These are phyloP conservation scores for Agriopis leucophaearia DNA, from an alignment of 2,888 invertebrate genomes.

Conservation along the genomic window DNA sequence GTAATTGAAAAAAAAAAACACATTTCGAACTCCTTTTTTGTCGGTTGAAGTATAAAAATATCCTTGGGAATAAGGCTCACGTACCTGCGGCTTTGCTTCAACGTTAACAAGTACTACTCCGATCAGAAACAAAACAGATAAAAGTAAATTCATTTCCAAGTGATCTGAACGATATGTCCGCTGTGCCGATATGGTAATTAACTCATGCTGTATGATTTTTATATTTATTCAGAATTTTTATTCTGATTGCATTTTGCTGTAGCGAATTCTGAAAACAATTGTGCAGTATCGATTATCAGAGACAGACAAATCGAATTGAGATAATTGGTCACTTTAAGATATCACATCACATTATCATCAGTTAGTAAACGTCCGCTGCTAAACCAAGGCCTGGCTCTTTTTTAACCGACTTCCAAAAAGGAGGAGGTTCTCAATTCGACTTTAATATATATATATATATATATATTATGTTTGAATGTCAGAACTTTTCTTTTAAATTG, in stretches of 20 bases:
- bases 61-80: not conserved
- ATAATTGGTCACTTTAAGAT: not conserved
- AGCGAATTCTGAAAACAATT: constrained; percentile 26
- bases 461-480: too few relatives aligned
- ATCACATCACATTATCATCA: too few relatives aligned
- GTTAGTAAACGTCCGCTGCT: too few relatives aligned
- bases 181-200: constrained; percentile 35
- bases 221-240: constrained; percentile 36
- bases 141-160: constrained; percentile 49
- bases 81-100: constrained; percentile 63
- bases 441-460: too few relatives aligned
- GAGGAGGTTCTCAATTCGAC: too few relatives aligned
- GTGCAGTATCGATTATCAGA: not conserved
- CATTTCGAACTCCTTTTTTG: too few relatives aligned
- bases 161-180: constrained; percentile 9
- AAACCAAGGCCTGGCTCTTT: too few relatives aligned
- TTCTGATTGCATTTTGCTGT: constrained; percentile 38
- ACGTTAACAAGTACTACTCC: constrained; percentile 39
- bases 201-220: constrained; percentile 31
- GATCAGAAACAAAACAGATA: constrained; percentile 49
- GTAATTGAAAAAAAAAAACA: not conserved
- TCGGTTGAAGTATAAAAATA: not conserved
- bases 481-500: too few relatives aligned
- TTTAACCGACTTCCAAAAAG: too few relatives aligned
- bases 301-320: not conserved